phyloP scores from a whole-genome alignment of 2,888 invertebrate species.

The Bellardia bayeri region DNA sequence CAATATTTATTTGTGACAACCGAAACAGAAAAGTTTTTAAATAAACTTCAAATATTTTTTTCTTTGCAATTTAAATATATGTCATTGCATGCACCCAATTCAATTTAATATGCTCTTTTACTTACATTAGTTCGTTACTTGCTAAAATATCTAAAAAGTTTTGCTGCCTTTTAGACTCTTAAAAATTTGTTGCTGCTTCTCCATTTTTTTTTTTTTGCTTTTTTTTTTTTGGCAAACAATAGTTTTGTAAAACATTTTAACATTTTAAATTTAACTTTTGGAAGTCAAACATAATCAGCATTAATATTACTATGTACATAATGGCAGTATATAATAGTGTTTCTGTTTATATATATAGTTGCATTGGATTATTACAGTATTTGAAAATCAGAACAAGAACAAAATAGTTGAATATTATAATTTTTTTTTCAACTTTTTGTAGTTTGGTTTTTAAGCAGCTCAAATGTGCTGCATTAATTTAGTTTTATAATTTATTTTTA shows the following conservation, averaged over 20 bases:
- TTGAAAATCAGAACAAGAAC: background rate
- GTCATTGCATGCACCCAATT: background rate
- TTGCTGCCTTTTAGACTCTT: slow-evolving; percentile 19
- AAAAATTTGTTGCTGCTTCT: background rate
- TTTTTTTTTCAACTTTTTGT: too few species aligned
- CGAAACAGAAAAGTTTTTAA: background rate
- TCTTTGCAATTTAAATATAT: background rate
- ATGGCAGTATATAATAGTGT: slow-evolving; percentile 3
- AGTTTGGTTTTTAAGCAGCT: too few species aligned
- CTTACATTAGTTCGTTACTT: background rate
- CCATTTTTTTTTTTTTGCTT: background rate
- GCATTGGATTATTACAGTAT: background rate
- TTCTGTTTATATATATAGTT: background rate
- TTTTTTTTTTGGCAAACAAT: slow-evolving; percentile 7
- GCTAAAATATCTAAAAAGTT: slow-evolving; percentile 21
- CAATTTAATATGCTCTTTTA: slow-evolving; percentile 10
- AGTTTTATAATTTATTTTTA: too few species aligned
- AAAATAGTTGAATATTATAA: too few species aligned
- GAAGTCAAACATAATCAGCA: slow-evolving; percentile 15
- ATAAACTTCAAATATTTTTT: background rate
- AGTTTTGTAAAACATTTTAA: slow-evolving; percentile 7
- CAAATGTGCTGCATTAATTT: too few species aligned
- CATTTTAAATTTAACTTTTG: slow-evolving; percentile 20
- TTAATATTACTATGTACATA: background rate
- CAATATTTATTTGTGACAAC: slow-evolving; percentile 8